phyloP scores from a whole-genome alignment of 2,888 invertebrate species.

The Agrenia bidenticulata region DNA sequence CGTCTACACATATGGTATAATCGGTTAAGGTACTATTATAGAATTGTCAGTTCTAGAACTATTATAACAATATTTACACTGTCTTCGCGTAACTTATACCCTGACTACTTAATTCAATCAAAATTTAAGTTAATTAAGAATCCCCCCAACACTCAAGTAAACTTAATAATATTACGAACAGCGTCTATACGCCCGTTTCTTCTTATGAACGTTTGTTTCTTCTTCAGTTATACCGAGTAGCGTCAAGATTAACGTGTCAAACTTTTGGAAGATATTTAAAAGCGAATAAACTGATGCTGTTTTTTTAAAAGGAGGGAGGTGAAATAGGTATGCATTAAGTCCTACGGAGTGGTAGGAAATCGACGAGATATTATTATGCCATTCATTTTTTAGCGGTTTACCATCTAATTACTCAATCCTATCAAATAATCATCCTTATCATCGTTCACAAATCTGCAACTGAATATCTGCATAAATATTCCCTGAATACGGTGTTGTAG shows the following conservation, averaged over 20 bases:
- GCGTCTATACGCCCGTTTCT: background rate
- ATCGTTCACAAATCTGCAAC: no score
- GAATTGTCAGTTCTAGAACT: slow-evolving; percentile 20
- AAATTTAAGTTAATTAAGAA: background rate
- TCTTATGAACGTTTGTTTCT: background rate
- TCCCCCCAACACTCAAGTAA: background rate
- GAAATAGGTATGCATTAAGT: background rate
- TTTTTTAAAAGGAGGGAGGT: no score
- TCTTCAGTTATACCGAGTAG: background rate
- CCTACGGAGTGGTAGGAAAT: no score
- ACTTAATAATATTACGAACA: background rate
- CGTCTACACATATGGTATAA: slow-evolving; percentile 12
- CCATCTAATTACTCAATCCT: no score
- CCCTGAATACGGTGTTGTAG: no score
- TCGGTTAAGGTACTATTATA: slow-evolving; percentile 14
- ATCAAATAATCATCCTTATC: no score
- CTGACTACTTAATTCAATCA: slow-evolving; percentile 2
- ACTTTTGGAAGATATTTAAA: background rate
- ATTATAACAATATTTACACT: background rate
- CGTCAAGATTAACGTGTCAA: background rate
- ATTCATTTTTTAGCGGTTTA: no score
- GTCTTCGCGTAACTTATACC: background rate
- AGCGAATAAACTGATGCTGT: no score
- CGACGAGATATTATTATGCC: no score
- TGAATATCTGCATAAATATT: no score